Evolutionary conservation across 2,113 vertebrate genomes (phyloP), one percentile per base, ranked within the genome.

Genomic region (Sclerurus mexicanus): DNA sequence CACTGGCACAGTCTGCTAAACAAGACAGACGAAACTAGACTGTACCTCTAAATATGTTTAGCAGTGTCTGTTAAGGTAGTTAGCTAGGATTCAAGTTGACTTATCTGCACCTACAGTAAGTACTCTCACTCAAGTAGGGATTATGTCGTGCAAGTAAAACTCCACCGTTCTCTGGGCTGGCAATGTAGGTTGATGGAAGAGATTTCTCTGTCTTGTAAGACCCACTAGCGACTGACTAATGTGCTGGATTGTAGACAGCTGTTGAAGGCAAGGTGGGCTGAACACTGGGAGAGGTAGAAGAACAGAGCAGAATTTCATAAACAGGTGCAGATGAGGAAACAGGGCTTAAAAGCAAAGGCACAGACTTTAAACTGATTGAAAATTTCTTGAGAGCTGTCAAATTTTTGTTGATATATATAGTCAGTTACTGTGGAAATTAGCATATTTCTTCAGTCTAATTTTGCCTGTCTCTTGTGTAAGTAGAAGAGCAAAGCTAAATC

Each of bases 381-480:
- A 92, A 82, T 18, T 81, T 90, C 39, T 58, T 49, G 87, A 52
- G 28, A 87, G 14, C 16, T 81, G 63, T 89, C 39, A 90, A 72
- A 72, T 46, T 82, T 46, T 49, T 91, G 25, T 62, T 93, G 35
- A 93, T 72, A 18, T 30, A 49, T 47, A 20, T 64, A 87, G 74
- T 42, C 35, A 91, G 31, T 78, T 85, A 46, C 19, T 31, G 52
- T 42, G 30, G 37, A 68, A 93, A 82, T 63, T 27, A 72, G 4
- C 30, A 23, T 22, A 5, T 75, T 88, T 66, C 46, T 59, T 59
- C 17, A 59, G 15, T 81, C 35, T 75, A 89, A 50, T 85, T 91
- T 67, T 87, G 78, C 30, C 31, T 5, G 39, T 78, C 14, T 88
- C 49, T 66, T 89, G 24, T 78, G 21, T 55, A 39, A 3, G 6